These are phyloP conservation scores for Bufo gargarizans DNA, from an alignment of 2,113 vertebrate genomes.

Conservation along the genomic window DNA sequence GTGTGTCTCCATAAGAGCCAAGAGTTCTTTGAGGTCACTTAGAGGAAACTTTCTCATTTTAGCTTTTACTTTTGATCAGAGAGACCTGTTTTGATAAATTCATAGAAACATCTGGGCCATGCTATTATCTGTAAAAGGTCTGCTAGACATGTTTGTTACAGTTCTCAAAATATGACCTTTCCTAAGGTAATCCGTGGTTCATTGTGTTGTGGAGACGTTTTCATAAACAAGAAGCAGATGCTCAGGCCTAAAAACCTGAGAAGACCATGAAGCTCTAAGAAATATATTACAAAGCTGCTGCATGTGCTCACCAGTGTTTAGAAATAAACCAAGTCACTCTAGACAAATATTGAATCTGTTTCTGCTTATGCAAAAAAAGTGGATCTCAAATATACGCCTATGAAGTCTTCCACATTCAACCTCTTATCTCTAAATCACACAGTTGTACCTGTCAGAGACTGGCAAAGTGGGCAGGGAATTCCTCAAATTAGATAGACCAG, in stretches of 20 bases:
- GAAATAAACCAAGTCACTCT: neutral
- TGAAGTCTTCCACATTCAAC: neutral
- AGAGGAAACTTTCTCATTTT: neutral
- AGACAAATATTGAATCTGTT: neutral
- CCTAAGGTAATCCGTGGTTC: constrained; percentile 50
- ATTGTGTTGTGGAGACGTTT: constrained; percentile 27
- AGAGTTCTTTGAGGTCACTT: neutral
- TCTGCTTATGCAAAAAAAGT: neutral
- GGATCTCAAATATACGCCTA: neutral
- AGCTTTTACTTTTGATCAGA: constrained; percentile 32
- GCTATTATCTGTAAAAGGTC: constrained; percentile 40
- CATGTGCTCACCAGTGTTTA: constrained; percentile 26
- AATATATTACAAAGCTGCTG: constrained; percentile 2
- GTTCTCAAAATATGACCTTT: constrained; percentile 52
- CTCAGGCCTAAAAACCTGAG: constrained; percentile 19
- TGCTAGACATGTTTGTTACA: constrained; percentile 42
- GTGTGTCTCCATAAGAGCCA: neutral
- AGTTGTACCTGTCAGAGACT: neutral
- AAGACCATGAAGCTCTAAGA: neutral
- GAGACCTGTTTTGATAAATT: constrained; percentile 19
- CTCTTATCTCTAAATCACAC: neutral
- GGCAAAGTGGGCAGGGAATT: neutral
- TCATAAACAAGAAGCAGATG: constrained; percentile 57
- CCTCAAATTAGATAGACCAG: neutral
- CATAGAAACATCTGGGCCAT: constrained; percentile 40